Evolutionary conservation across 1,140 invertebrate genomes (phyloP), one percentile per base, ranked within the genome.

Genomic region (Paraescarpia echinospica): DNA sequence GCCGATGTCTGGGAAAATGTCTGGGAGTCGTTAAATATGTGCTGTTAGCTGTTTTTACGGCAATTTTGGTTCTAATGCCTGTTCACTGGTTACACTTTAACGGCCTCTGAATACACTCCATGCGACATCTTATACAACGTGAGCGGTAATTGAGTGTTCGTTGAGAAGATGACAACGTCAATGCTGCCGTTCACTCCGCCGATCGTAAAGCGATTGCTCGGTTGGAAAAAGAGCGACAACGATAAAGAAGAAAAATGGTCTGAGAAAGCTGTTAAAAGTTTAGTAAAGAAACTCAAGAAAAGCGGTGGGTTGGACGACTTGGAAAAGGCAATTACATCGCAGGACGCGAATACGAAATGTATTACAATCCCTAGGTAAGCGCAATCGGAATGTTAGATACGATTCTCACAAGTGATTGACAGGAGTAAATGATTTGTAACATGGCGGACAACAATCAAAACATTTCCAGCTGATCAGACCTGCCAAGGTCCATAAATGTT

Each of bases 261-360:
- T 9, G 99, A 99, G 95, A 99, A 99, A 95, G 99, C 99, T 0
- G 98, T 99, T 0, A 99, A 99, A 95, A 99, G 98, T 92, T 96
- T 99, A 27, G 99, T 99, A 0, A 99, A 99, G 96, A 99, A 99
- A 95, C 95, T 99, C 18, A 99, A 99, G 95, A 99, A 99, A 95
- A 95, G 94, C 98, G 99, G 94, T 35, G 98, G 98, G 27, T 98
- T 99, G 31, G 99, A 99, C 96, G 99, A 99, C 96, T 96, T 99
- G 92, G 99, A 99, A 96, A 97, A 98, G 93, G 99, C 99, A 4
- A 96, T 99, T 4, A 98, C 98, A 77, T 98, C 98, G 96, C 99
- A 99, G 0, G 98, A 98, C 0, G 98, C 98, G 88, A 97, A 98
- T 0, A 99, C 98, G 93, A 99, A 99, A 96, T 99, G 99, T 97